A percentile compares a stretch with the other conserved stretches of the same genome.
phyloP scores from a whole-genome alignment of 1,140 invertebrate species.

The Danaus melanippus region DNA sequence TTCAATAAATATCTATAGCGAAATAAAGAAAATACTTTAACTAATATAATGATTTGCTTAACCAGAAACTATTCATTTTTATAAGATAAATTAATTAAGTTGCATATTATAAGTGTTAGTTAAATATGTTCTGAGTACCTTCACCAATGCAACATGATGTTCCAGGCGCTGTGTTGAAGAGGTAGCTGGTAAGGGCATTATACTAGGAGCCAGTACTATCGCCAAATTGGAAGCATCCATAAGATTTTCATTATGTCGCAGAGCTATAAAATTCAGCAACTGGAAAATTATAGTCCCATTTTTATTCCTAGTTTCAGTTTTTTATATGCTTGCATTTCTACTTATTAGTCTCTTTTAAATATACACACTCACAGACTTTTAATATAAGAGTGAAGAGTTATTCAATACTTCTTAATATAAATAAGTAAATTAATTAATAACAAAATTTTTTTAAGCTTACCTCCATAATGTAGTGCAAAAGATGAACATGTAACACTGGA shows the following conservation, averaged over 20 bases:
- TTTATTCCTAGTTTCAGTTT: neutral
- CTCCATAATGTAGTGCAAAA: constrained; percentile 71
- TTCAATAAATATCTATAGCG: constrained; percentile 81
- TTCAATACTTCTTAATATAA: too few relatives aligned
- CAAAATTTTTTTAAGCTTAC: constrained; percentile 29
- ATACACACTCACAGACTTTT: too few relatives aligned
- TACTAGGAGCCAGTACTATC: constrained; percentile 85
- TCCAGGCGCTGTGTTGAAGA: constrained; percentile 75
- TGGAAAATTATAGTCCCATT: constrained; percentile 25
- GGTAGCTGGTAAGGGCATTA: constrained; percentile 82
- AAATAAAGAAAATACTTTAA: constrained; percentile 20
- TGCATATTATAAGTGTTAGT: too few relatives aligned
- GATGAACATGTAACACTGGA: constrained; percentile 66
- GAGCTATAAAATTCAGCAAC: constrained; percentile 66
- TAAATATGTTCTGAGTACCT: constrained; percentile 10
- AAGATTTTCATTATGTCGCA: constrained; percentile 77
- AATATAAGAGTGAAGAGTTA: too few relatives aligned
- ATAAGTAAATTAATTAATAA: neutral
- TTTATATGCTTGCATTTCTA: too few relatives aligned
- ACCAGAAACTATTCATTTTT: too few relatives aligned
- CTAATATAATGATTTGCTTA: neutral
- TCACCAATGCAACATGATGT: constrained; percentile 71
- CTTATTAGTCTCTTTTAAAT: too few relatives aligned
- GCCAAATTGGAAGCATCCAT: constrained; percentile 87
- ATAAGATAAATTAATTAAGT: too few relatives aligned